Percentiles rank a stretch among this genome's conserved stretches.
These are phyloP conservation scores for Polyommatus iphigenia DNA, from an alignment of 2,888 invertebrate genomes.

Conservation along the genomic window DNA sequence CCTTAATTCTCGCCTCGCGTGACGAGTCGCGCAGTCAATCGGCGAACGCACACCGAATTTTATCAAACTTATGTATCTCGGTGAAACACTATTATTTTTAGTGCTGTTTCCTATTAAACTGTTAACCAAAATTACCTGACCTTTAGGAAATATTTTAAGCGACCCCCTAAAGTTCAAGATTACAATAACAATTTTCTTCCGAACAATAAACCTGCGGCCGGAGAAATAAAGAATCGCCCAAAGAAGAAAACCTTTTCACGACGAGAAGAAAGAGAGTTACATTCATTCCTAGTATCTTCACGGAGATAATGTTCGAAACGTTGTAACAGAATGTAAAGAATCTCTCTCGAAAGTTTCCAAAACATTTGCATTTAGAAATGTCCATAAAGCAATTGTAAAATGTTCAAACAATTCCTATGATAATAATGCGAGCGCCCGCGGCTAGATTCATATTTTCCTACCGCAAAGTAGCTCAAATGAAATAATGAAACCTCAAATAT, in stretches of 20 bases:
- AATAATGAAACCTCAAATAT: conserved; percentile 37
- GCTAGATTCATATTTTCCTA: conserved; percentile 31
- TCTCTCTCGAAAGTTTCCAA: conserved; percentile 20
- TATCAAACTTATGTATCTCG: conserved; percentile 41
- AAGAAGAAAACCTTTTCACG: conserved; percentile 2
- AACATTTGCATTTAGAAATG: conserved; percentile 30
- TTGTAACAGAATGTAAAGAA: conserved; percentile 12
- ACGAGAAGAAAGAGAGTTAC: background rate
- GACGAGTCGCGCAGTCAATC: conserved; percentile 48
- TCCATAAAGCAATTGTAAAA: conserved; percentile 29
- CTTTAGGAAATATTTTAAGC: background rate
- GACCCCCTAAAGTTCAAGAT: background rate
- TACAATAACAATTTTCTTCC: background rate
- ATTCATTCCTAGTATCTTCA: conserved; percentile 4
- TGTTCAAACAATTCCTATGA: conserved; percentile 31
- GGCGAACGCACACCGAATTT: conserved; percentile 44
- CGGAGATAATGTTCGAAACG: background rate
- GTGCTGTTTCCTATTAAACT: background rate
- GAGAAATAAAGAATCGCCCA: background rate
- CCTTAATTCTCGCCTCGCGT: conserved; percentile 54
- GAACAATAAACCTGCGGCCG: background rate
- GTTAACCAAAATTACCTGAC: background rate
- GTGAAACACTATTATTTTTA: conserved; percentile 24
- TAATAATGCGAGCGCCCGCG: conserved; percentile 30
- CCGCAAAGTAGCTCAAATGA: conserved; percentile 33